Percentiles rank a stretch among this genome's conserved stretches.
Conservation (phyloP, 2,797 vertebrate species). For the Pangasius mekongensis region DNA sequence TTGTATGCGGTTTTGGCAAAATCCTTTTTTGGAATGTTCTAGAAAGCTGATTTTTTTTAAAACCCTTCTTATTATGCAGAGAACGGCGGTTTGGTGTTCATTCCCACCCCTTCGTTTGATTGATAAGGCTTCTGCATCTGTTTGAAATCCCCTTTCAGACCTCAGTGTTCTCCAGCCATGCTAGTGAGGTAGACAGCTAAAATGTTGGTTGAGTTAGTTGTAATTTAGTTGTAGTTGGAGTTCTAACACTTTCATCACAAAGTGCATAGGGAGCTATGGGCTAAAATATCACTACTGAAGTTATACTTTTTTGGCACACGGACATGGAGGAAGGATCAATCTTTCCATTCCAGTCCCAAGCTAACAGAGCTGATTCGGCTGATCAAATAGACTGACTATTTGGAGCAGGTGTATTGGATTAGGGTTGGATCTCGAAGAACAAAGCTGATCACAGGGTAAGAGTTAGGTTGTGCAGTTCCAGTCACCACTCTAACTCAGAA, state of each 20-base stretch:
- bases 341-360: slow-evolving; percentile 27
- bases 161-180: background rate
- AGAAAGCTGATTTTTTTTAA: background rate
- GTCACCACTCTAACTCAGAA: slow-evolving; percentile 5
- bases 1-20: background rate
- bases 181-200: background rate
- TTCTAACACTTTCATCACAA: background rate
- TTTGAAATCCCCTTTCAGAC: background rate
- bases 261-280: background rate
- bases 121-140: background rate
- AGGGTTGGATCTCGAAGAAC: background rate
- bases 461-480: slow-evolving; percentile 1
- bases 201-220: background rate
- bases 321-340: slow-evolving; percentile 23
- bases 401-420: background rate
- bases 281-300: background rate
- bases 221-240: background rate
- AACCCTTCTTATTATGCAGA: background rate
- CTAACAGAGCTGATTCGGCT: background rate
- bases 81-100: background rate
- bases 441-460: background rate
- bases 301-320: background rate
- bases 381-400: slow-evolving; percentile 23
- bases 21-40: background rate
- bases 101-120: background rate